These are phyloP conservation scores for Cyphomyrus plagiostoma DNA, from an alignment of 2,113 vertebrate genomes.

Conservation along the genomic window DNA sequence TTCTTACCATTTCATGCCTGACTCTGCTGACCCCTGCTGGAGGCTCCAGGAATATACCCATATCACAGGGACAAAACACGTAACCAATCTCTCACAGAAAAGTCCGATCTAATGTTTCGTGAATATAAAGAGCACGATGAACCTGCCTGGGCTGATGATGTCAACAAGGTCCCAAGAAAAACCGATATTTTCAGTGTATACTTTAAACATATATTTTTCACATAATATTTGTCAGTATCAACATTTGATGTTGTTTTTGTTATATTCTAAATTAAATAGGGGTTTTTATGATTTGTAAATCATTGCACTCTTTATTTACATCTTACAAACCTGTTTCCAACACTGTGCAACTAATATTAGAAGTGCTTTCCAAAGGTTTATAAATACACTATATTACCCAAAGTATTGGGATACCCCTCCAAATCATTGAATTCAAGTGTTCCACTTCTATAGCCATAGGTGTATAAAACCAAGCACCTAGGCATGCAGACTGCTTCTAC, in stretches of 20 bases:
- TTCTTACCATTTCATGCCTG: not conserved
- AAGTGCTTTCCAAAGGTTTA: not conserved
- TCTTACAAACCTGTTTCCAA: too few species aligned
- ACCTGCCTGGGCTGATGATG: not conserved
- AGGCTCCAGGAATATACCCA: not conserved
- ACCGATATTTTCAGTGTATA: not conserved
- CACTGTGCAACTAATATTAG: not conserved
- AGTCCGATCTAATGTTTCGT: not conserved
- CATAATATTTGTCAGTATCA: not conserved
- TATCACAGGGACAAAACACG: not conserved
- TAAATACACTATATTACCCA: not conserved
- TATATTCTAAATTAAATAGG: not conserved
- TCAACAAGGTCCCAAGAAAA: not conserved
- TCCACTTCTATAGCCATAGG: too few species aligned
- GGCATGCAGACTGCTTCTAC: too few species aligned
- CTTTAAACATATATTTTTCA: not conserved
- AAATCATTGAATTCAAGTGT: too few species aligned
- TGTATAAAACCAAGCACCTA: too few species aligned
- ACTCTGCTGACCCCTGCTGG: not conserved
- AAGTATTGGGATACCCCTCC: too few species aligned
- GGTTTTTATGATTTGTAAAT: not conserved
- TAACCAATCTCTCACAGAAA: not conserved
- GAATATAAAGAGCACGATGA: not conserved
- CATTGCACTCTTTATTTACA: not conserved
- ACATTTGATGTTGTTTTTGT: not conserved